Evolutionary conservation across 2,797 vertebrate genomes (phyloP), one percentile per base, ranked within the genome.

Genomic region (Lepilemur septentrionalis): DNA sequence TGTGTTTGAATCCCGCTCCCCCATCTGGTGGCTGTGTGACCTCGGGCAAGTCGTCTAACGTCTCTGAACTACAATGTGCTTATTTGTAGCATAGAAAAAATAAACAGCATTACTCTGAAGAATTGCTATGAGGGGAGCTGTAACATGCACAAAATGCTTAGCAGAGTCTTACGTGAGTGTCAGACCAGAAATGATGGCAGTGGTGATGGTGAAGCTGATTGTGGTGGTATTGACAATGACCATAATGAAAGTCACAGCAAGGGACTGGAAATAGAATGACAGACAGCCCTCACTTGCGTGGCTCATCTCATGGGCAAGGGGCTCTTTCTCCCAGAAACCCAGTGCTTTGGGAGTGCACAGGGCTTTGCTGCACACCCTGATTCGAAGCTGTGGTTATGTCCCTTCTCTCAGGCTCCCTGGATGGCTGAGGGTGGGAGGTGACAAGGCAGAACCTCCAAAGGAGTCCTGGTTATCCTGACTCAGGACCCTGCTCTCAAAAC

Each of bases 281-380:
- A 72, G 35, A 48, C 5, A 48, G 43, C n/a, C 23, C 23, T 63
- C 38, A 18, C 32, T 57, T 38, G 5, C 13, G 23, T 57, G 65
- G 38, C n/a, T 55, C 15, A 20, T 30, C 87, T 93, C 79, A 59
- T 4, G 25, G 52, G 15, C 0, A 7, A 25, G 25, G 4, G 38
- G 4, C 12, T 35, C 5, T 91, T 59, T 65, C 59, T 81, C 61
- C 17, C 6, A 28, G 65, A 76, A 52, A 28, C 55, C 1, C 46
- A 1, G 18, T 3, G 2, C 52, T 46, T 32, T 5, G 57, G n/a
- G 70, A 76, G 35, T 18, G 8, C 1, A 0, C 5, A 11, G 17
- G 18, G 67, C 0, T 28, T 13, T 57, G 28, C 8, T 18, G 22
- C 22, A 17, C 70, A 41, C 32, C 61, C 61, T 7, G 15, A 7